These are phyloP conservation scores for Mylabris phalerata DNA, from an alignment of 1,140 invertebrate genomes.

Conservation along the genomic window DNA sequence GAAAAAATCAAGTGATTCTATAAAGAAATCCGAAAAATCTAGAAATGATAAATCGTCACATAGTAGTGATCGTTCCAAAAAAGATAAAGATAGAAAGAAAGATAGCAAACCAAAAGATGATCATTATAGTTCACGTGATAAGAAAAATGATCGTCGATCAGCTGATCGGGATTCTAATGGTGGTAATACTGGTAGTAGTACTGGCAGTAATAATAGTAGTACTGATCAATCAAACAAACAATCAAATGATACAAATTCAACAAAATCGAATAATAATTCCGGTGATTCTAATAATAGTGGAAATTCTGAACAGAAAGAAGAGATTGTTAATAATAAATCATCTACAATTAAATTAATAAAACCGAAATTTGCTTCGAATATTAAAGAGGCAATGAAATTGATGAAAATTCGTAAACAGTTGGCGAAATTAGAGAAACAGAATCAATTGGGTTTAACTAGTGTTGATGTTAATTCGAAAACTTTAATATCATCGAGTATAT, in stretches of 20 bases:
- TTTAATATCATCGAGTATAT: background rate
- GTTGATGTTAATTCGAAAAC: constrained; percentile 1
- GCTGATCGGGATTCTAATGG: constrained; percentile 55
- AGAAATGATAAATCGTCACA: constrained; percentile 31
- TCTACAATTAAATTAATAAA: constrained; percentile 42
- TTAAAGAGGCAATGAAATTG: constrained; percentile 51
- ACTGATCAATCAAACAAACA: constrained; percentile 7
- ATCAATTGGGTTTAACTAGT: constrained; percentile 37
- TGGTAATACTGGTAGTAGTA: constrained; percentile 33
- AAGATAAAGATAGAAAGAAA: constrained; percentile 25
- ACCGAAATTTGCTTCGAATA: constrained; percentile 54
- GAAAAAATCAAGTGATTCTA: constrained; percentile 3
- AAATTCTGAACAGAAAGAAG: background rate
- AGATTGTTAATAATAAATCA: constrained; percentile 2
- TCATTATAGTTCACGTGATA: constrained; percentile 49
- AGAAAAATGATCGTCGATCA: constrained; percentile 46
- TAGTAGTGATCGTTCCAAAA: constrained; percentile 17
- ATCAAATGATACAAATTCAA: constrained; percentile 16
- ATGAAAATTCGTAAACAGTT: constrained; percentile 58
- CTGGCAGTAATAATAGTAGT: too few relatives aligned
- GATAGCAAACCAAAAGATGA: constrained; percentile 42
- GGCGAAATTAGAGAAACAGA: constrained; percentile 49
- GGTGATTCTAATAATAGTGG: constrained; percentile 28
- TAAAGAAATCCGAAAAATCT: constrained; percentile 35
- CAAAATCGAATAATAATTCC: constrained; percentile 27